These are phyloP conservation scores for Callinectes sapidus DNA, from an alignment of 2,888 invertebrate species.

Conservation along the genomic window DNA sequence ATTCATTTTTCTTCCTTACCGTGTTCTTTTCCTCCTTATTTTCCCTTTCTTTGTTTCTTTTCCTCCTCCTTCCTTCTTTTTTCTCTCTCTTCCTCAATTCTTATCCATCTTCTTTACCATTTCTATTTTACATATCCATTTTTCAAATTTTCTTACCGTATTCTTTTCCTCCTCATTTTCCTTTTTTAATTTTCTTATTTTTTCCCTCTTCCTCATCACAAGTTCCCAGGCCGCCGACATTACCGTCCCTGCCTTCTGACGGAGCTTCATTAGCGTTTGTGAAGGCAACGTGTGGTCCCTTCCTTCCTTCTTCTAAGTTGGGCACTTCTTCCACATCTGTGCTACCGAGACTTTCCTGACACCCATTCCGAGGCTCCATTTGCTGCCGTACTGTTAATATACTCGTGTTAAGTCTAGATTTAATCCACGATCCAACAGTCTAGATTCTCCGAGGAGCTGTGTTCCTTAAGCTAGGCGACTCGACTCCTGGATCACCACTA, in stretches of 20 bases:
- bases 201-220: neutral
- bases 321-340: neutral
- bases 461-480: constrained; percentile 17
- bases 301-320: neutral
- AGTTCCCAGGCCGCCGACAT: neutral
- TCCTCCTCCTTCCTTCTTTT: no score
- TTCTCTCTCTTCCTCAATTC: neutral
- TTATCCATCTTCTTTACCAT: neutral
- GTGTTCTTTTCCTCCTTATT: no score
- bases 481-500: neutral
- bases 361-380: neutral
- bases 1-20: no score
- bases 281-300: neutral
- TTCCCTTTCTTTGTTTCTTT: no score
- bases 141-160: no score
- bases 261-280: neutral
- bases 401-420: neutral
- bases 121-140: no score
- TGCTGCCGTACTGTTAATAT: neutral
- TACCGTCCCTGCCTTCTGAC: neutral
- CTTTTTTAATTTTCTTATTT: no score
- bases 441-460: neutral
- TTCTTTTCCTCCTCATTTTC: neutral
- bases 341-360: neutral
- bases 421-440: neutral